phyloP scores from a whole-genome alignment of 2,113 vertebrate species.

The Neogobius melanostomus region DNA sequence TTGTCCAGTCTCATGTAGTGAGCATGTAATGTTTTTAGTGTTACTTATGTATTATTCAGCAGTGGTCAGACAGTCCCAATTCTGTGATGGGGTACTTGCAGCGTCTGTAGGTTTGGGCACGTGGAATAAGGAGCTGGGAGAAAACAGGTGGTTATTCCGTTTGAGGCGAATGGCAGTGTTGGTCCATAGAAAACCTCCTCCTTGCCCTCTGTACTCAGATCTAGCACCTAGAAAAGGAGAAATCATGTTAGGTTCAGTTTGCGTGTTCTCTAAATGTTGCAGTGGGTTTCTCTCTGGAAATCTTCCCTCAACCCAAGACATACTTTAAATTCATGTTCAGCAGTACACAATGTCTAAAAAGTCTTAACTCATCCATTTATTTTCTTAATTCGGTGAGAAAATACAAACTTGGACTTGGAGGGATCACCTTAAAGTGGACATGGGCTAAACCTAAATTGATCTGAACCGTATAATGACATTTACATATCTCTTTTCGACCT shows the following conservation, averaged over 20 bases:
- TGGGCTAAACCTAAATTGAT: too few relatives aligned
- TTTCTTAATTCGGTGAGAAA: too few relatives aligned
- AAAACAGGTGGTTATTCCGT: constrained; percentile 93
- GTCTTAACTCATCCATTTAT: too few relatives aligned
- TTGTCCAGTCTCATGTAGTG: constrained; percentile 9
- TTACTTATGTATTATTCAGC: not conserved
- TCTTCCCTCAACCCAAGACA: too few relatives aligned
- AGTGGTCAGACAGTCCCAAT: constrained; percentile 76
- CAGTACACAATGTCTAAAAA: too few relatives aligned
- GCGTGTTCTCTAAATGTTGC: too few relatives aligned
- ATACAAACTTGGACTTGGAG: too few relatives aligned
- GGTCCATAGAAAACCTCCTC: constrained; percentile 98
- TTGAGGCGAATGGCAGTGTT: constrained; percentile 93
- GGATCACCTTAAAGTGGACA: too few relatives aligned
- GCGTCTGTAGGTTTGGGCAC: constrained; percentile 92
- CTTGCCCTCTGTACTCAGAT: constrained; percentile 91
- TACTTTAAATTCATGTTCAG: too few relatives aligned
- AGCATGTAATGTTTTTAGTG: not conserved
- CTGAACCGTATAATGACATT: too few relatives aligned
- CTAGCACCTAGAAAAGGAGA: constrained; percentile 82
- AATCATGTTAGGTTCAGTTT: not conserved
- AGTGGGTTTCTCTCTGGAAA: too few relatives aligned
- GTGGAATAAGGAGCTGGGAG: constrained; percentile 93
- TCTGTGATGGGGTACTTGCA: constrained; percentile 95
- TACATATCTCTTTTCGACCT: too few relatives aligned